Evolutionary conservation across 2,797 vertebrate genomes (phyloP).

Genomic region (Erithacus rubecula): DNA sequence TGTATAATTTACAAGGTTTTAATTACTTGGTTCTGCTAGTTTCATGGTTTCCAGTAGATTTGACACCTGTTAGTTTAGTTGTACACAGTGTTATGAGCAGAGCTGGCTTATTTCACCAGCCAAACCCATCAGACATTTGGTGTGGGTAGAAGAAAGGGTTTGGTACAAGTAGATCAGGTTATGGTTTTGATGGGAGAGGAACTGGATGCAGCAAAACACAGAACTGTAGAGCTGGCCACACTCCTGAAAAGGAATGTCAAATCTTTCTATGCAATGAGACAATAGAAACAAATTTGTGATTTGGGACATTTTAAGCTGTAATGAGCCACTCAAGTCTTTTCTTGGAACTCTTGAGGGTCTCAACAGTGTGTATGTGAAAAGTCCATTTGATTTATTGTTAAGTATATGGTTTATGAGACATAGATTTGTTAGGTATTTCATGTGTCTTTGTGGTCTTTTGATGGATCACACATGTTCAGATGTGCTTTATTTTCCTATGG

Average conservation of each 20-base stretch:
- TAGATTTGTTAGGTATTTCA: not conserved
- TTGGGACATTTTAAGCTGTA: not conserved
- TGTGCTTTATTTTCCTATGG: not conserved
- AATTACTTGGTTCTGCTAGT: not conserved
- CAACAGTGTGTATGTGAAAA: not conserved
- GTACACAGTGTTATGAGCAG: not conserved
- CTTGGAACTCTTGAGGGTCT: not conserved
- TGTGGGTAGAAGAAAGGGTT: not conserved
- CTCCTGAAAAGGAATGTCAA: not conserved
- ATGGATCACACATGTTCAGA: not conserved
- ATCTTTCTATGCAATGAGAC: not conserved
- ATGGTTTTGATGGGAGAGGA: not conserved
- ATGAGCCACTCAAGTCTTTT: not conserved
- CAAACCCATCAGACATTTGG: not conserved
- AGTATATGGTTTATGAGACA: not conserved
- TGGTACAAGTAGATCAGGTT: not conserved
- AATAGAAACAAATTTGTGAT: not conserved
- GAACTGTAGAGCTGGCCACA: not conserved
- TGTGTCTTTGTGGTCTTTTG: not conserved
- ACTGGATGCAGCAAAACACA: not conserved
- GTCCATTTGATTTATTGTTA: not conserved
- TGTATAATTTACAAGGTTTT: not conserved
- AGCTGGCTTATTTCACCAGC: not conserved
- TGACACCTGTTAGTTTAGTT: not conserved
- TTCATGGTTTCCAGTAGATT: not conserved